These are phyloP conservation scores for Ceratitis capitata DNA, from an alignment of 1,140 invertebrate species.

Conservation along the genomic window DNA sequence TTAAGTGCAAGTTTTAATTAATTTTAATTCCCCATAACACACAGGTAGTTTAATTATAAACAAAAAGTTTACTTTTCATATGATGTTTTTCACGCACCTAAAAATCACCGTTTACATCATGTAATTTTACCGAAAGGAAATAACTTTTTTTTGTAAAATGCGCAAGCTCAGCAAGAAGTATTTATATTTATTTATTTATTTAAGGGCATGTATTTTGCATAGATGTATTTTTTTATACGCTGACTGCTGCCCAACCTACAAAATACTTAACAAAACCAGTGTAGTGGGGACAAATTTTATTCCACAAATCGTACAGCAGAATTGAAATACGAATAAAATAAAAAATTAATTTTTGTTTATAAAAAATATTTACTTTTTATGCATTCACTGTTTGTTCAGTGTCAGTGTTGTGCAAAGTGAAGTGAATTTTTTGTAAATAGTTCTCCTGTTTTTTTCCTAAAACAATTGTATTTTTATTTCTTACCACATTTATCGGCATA, in stretches of 20 bases:
- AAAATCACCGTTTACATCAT: too few species aligned
- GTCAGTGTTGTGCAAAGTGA: background rate
- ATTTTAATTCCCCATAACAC: background rate
- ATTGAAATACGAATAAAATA: background rate
- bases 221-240: background rate
- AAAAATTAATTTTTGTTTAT: too few species aligned
- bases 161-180: background rate
- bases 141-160: too few species aligned
- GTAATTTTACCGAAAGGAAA: too few species aligned
- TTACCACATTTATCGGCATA: too few species aligned
- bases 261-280: background rate
- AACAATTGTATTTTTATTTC: too few species aligned
- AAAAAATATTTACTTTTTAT: too few species aligned
- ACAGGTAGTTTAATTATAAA: background rate
- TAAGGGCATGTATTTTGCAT: background rate
- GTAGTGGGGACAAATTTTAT: background rate
- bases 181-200: background rate
- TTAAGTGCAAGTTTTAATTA: background rate
- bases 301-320: background rate
- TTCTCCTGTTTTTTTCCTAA: too few species aligned
- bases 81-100: background rate
- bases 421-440: background rate
- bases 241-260: background rate
- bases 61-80: background rate
- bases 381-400: too few species aligned